Percentiles rank a stretch among this genome's conserved stretches.
Evolutionary conservation across 2,888 invertebrate species (phyloP).

Genomic region (Tortricodes alternella): DNA sequence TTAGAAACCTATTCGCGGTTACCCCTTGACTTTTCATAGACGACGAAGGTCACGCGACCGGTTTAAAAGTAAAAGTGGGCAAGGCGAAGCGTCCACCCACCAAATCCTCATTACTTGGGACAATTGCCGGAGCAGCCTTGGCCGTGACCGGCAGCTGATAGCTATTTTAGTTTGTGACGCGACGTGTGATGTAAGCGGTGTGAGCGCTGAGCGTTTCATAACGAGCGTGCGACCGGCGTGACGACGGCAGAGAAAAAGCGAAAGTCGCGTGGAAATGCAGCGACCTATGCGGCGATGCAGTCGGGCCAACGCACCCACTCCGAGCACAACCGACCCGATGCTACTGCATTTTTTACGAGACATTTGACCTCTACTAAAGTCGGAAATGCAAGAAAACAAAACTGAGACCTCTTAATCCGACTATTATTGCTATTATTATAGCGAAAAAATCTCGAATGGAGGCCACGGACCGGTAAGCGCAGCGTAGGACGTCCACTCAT

Average conservation of each 20-base stretch:
- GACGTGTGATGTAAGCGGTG: constrained; percentile 67
- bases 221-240: constrained; percentile 59
- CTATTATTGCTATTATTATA: too few species aligned
- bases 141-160: constrained; percentile 77
- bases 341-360: neutral
- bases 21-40: constrained; percentile 43
- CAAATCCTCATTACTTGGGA: constrained; percentile 77
- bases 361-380: too few species aligned
- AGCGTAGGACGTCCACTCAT: too few species aligned
- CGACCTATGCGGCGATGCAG: constrained; percentile 36
- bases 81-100: constrained; percentile 70
- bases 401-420: too few species aligned
- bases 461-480: too few species aligned
- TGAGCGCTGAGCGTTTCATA: constrained; percentile 68
- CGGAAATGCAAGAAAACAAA: too few species aligned
- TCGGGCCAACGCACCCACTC: constrained; percentile 10
- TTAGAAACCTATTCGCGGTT: neutral
- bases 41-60: constrained; percentile 69
- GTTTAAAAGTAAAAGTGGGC: constrained; percentile 80
- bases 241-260: constrained; percentile 67
- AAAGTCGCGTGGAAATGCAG: constrained; percentile 72
- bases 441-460: too few species aligned
- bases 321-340: constrained; percentile 14
- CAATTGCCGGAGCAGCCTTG: constrained; percentile 79
- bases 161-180: constrained; percentile 79